Conservation (phyloP, 2,797 vertebrate genomes). For the Cryptoblepharus egeriae region DNA sequence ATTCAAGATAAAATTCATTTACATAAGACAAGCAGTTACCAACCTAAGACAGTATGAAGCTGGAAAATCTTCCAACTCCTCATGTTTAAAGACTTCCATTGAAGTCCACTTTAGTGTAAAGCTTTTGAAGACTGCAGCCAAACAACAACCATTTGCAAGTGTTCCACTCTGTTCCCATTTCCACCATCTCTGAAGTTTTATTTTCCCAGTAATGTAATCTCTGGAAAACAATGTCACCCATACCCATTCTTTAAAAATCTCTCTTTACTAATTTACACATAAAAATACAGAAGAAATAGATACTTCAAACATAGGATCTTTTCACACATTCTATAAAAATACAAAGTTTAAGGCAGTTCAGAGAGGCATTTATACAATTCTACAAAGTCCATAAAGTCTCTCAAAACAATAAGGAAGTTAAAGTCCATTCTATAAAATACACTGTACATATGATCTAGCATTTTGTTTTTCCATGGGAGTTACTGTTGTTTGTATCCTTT, state of each 20-base stretch:
- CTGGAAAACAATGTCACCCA: conserved; percentile 68
- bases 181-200: conserved; percentile 28
- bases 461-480: conserved; percentile 71
- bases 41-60: conserved; percentile 27
- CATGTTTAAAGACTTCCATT: background rate
- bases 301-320: conserved; percentile 84
- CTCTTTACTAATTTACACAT: conserved; percentile 81
- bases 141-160: background rate
- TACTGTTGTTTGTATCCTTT: conserved; percentile 80
- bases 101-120: background rate
- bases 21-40: conserved; percentile 71
- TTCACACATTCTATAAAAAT: conserved; percentile 90
- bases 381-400: conserved; percentile 91
- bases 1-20: conserved; percentile 70
- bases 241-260: conserved; percentile 78
- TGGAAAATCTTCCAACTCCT: conserved; percentile 32
- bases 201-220: conserved; percentile 58
- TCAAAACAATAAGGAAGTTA: conserved; percentile 87
- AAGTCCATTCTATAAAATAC: conserved; percentile 88
- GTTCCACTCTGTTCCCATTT: background rate
- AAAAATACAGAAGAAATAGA: conserved; percentile 77
- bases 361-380: conserved; percentile 92
- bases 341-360: conserved; percentile 91
- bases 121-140: background rate
- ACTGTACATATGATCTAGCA: conserved; percentile 84